Evolutionary conservation across 2,888 invertebrate genomes (phyloP).

Genomic region (Euphydryas editha): DNA sequence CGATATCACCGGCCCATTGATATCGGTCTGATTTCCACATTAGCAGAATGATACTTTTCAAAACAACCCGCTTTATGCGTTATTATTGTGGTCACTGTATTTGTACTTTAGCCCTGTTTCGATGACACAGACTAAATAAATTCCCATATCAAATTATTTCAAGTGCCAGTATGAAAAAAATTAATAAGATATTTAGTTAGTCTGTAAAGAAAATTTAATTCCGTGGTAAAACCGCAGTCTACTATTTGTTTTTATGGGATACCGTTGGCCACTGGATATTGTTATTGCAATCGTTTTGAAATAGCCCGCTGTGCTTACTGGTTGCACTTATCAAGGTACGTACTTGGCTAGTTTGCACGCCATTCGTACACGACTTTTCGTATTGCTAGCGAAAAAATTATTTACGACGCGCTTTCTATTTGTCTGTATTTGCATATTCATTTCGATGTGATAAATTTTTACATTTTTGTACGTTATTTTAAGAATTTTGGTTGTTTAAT

Average conservation of each 20-base stretch:
- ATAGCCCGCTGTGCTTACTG: conserved; percentile 55
- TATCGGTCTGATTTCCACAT: conserved; percentile 53
- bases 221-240: conserved; percentile 59
- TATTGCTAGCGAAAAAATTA: conserved; percentile 22
- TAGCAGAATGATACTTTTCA: conserved; percentile 60
- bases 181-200: conserved; percentile 14
- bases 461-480: not conserved
- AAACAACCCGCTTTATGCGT: conserved; percentile 61
- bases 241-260: conserved; percentile 73
- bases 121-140: conserved; percentile 44
- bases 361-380: conserved; percentile 30
- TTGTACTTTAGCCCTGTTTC: conserved; percentile 46
- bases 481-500: not conserved
- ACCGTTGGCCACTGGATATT: conserved; percentile 60
- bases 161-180: conserved; percentile 30
- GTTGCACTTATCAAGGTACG: conserved; percentile 55
- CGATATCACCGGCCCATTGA: conserved; percentile 43
- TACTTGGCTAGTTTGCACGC: conserved; percentile 46
- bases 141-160: not conserved
- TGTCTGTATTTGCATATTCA: not conserved
- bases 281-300: conserved; percentile 66
- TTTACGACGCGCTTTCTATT: conserved; percentile 8
- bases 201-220: conserved; percentile 54
- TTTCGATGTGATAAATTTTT: conserved; percentile 37
- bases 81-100: conserved; percentile 63